phyloP scores from a whole-genome alignment of 2,888 invertebrate species.

The Galerucella pusilla region DNA sequence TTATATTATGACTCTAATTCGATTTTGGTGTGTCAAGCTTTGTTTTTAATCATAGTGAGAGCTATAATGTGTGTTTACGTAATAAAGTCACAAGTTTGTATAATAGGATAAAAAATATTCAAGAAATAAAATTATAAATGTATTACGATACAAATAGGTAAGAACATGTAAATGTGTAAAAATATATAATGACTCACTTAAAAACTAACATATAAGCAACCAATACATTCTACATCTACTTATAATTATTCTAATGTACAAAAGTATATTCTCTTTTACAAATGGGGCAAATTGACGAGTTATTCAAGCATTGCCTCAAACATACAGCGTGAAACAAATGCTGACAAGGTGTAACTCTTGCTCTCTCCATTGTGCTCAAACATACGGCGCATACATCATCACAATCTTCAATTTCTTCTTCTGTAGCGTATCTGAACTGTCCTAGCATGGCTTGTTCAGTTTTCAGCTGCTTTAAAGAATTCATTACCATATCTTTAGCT shows the following conservation, averaged over 20 bases:
- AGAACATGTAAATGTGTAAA: constrained; percentile 31
- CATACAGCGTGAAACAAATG: constrained; percentile 85
- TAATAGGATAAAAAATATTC: constrained; percentile 4
- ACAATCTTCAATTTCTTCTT: constrained; percentile 73
- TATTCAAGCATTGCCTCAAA: constrained; percentile 77
- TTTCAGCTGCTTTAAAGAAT: constrained; percentile 68
- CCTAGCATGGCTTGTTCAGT: constrained; percentile 73
- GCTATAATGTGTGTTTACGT: too few species aligned
- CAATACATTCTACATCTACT: constrained; percentile 1
- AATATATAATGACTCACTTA: constrained; percentile 32
- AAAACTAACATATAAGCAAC: constrained; percentile 11
- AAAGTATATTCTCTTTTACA: constrained; percentile 75
- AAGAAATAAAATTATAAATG: neutral
- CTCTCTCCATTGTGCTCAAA: constrained; percentile 75
- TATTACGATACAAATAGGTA: constrained; percentile 33
- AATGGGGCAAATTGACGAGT: constrained; percentile 78
- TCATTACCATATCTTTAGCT: constrained; percentile 72
- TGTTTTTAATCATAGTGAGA: too few species aligned
- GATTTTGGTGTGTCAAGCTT: too few species aligned
- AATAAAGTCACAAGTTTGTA: too few species aligned
- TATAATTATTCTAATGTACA: constrained; percentile 46
- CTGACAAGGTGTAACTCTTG: constrained; percentile 82
- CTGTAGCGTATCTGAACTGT: constrained; percentile 73
- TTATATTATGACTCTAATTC: too few species aligned
- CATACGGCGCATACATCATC: constrained; percentile 87